Evolutionary conservation across 2,113 vertebrate genomes (phyloP).

Genomic region (Leptodactylus fuscus): DNA sequence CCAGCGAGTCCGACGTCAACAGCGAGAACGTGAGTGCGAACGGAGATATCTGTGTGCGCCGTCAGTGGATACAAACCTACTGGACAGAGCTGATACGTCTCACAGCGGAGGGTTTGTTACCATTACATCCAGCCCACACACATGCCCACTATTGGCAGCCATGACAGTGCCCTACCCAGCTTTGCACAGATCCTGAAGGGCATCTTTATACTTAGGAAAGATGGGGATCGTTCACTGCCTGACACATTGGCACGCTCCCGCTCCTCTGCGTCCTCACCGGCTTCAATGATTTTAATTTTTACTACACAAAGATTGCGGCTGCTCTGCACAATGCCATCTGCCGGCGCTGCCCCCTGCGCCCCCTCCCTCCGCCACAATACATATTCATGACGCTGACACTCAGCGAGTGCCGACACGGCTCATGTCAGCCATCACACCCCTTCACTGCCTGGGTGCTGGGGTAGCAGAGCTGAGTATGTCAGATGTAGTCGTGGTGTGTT

Average conservation of each 20-base stretch:
- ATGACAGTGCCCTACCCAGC: too few relatives aligned
- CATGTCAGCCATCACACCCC: background rate
- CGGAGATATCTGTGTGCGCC: too few relatives aligned
- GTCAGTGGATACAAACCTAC: too few relatives aligned
- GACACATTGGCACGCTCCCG: background rate
- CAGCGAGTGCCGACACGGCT: background rate
- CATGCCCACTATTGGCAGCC: too few relatives aligned
- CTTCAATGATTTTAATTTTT: background rate
- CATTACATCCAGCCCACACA: too few relatives aligned
- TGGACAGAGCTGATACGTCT: too few relatives aligned
- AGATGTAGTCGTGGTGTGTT: too few relatives aligned
- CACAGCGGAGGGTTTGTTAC: too few relatives aligned
- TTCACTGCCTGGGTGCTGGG: background rate
- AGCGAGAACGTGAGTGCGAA: constrained; percentile 90
- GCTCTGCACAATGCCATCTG: background rate
- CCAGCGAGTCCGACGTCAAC: constrained; percentile 91
- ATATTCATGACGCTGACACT: constrained; percentile 41
- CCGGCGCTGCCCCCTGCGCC: background rate
- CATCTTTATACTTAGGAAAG: too few relatives aligned
- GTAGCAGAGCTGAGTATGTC: constrained; percentile 5
- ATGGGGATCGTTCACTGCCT: too few relatives aligned
- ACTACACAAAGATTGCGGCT: too few relatives aligned
- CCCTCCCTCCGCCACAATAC: background rate
- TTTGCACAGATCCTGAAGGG: too few relatives aligned
- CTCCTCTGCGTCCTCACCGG: background rate